Percentiles rank a stretch among this genome's conserved stretches.
phyloP scores from a whole-genome alignment of 2,113 vertebrate genomes.

The Glaucomys volans region DNA sequence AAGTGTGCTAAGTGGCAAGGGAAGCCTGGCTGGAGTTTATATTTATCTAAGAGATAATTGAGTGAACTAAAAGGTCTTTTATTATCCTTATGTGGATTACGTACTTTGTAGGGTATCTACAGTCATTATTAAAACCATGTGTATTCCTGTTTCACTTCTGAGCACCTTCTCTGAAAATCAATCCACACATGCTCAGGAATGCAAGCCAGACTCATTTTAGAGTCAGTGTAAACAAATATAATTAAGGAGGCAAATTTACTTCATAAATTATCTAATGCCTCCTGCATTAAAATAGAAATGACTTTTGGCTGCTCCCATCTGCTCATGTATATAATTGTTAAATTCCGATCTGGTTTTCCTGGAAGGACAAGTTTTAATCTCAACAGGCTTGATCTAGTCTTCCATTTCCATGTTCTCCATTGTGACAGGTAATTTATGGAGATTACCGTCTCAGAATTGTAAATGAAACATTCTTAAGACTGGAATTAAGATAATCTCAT shows the following conservation, averaged over 20 bases:
- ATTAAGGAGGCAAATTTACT: slow-evolving; percentile 52
- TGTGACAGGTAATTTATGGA: slow-evolving; percentile 8
- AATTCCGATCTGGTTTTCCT: background rate
- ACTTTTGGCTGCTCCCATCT: slow-evolving; percentile 52
- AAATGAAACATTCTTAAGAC: background rate
- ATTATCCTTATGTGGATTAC: slow-evolving; percentile 71
- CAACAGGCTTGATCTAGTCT: background rate
- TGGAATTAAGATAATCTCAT: slow-evolving; percentile 17
- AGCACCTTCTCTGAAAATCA: slow-evolving; percentile 61
- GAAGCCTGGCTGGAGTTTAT: slow-evolving; percentile 51
- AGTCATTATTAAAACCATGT: slow-evolving; percentile 73
- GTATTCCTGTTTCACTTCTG: slow-evolving; percentile 17
- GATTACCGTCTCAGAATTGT: slow-evolving; percentile 12
- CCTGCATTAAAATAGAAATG: slow-evolving; percentile 42
- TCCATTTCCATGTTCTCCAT: fast-evolving
- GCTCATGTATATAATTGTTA: background rate
- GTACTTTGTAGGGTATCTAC: slow-evolving; percentile 45
- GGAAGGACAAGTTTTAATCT: slow-evolving; percentile 24
- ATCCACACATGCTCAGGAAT: background rate
- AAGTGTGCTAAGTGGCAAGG: slow-evolving; percentile 47
- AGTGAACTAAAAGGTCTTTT: slow-evolving; percentile 74
- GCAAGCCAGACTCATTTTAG: slow-evolving; percentile 50
- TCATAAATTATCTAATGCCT: slow-evolving; percentile 56
- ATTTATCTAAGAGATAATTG: slow-evolving; percentile 74
- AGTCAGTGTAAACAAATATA: slow-evolving; percentile 65